Percentiles rank a stretch among this genome's conserved stretches.
Conservation (phyloP, 1,140 invertebrate genomes). For the Megathymus violae region DNA sequence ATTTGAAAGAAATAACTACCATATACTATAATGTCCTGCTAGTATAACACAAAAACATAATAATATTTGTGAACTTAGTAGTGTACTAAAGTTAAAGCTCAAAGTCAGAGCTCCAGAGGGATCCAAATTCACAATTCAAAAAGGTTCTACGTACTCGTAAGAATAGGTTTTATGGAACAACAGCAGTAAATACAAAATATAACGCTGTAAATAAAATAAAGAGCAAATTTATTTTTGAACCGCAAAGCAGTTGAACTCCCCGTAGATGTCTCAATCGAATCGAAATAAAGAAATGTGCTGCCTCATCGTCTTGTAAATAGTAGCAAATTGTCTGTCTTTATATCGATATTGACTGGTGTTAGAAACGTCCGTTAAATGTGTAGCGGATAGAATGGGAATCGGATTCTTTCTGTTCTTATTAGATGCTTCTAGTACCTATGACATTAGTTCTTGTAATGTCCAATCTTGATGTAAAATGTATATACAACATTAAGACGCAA, state of each 20-base stretch:
- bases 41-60: neutral
- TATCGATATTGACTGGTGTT: constrained; percentile 27
- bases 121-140: neutral
- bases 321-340: constrained; percentile 35
- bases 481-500: too few species aligned
- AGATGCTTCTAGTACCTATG: too few species aligned
- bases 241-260: constrained; percentile 42
- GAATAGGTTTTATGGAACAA: constrained; percentile 46
- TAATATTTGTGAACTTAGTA: neutral
- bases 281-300: constrained; percentile 62
- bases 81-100: neutral
- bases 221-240: constrained; percentile 51
- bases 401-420: constrained; percentile 31
- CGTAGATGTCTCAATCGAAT: constrained; percentile 53
- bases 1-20: too few species aligned
- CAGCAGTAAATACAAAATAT: constrained; percentile 51
- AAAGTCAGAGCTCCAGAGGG: too few species aligned
- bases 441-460: too few species aligned
- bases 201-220: constrained; percentile 64
- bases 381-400: constrained; percentile 31
- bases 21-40: too few species aligned
- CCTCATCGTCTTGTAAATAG: constrained; percentile 61
- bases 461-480: too few species aligned
- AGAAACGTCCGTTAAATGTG: constrained; percentile 30
- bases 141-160: constrained; percentile 15